Evolutionary conservation across 1,140 invertebrate genomes (phyloP), one percentile per base, ranked within the genome.

Genomic region (Pygmarrhopalites habei): DNA sequence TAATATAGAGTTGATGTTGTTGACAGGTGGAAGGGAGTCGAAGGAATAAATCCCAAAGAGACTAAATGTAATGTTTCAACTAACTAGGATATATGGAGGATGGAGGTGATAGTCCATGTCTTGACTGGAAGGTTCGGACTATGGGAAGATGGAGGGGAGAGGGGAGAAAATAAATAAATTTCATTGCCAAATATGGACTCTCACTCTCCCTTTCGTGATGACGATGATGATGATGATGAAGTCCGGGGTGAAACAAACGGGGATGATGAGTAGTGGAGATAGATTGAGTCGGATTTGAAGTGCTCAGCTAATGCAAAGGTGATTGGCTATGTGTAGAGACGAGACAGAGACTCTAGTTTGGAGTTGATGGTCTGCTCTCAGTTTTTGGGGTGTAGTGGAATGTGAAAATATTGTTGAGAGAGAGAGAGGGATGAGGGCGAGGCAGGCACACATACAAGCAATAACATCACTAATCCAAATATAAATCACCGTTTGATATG

Each of bases 401-500:
- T 56, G 39, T 62, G 41, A 62, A 56, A 56, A 62, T 62, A 62
- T 62, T 55, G 60, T 62, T 35, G 41, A 56, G 30, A 32, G 35
- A n/a, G 14, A 25, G 5, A 28, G 49, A 7, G 19, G 7, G 25
- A 10, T 28, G 14, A 52, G 49, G 14, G 25, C 14, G 49, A 26
- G 23, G 65, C 60, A 49, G 21, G 60, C 60, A n/a, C n/a, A n/a
- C n/a, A n/a, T n/a, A n/a, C 3, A 17, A 46, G 65, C 47, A 59
- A 56, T 56, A 60, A 60, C 47, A 62, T n/a, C n/a, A 60, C 65
- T 66, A 62, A 66, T 66, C 65, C 60, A n/a, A 62, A 60, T 62
- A 60, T 67, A 67, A 67, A 67, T 67, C 65, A 67, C 61, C 58
- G 51, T 59, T 60, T 63, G 65, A 67, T n/a, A n/a, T 67, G 65